These are phyloP conservation scores for Alviniconcha marisindica DNA, from an alignment of 1,140 invertebrate species.

Conservation along the genomic window DNA sequence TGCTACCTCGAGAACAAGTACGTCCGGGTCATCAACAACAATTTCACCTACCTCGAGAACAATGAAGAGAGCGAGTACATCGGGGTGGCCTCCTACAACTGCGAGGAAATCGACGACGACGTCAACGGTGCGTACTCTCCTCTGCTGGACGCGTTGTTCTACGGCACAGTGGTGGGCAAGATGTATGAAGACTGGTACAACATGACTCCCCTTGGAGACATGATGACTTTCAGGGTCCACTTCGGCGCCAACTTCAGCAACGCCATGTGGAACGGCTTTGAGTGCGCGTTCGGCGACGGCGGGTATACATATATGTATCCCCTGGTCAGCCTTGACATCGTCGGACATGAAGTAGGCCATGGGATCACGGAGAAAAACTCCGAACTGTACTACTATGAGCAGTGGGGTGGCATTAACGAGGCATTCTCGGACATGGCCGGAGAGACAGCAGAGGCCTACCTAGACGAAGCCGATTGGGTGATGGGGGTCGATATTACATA, in stretches of 20 bases:
- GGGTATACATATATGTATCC: constrained; percentile 44
- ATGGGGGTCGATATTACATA: constrained; percentile 42
- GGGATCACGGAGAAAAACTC: constrained; percentile 58
- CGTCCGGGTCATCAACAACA: constrained; percentile 57
- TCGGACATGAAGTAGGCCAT: constrained; percentile 60
- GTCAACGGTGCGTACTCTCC: constrained; percentile 61
- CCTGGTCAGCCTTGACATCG: constrained; percentile 50
- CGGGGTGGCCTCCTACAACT: constrained; percentile 43
- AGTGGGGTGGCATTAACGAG: constrained; percentile 62
- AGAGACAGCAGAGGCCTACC: constrained; percentile 46
- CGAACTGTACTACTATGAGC: constrained; percentile 50
- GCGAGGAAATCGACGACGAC: constrained; percentile 43
- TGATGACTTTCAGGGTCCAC: constrained; percentile 55
- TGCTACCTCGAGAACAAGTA: constrained; percentile 56
- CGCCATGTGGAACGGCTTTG: constrained; percentile 54
- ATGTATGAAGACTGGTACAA: constrained; percentile 58
- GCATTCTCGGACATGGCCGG: constrained; percentile 64
- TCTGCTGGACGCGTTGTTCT: constrained; percentile 56
- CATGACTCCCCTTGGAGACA: constrained; percentile 36
- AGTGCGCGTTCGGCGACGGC: constrained; percentile 56
- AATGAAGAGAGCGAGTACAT: constrained; percentile 33
- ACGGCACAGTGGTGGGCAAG: constrained; percentile 51
- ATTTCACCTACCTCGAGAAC: not conserved
- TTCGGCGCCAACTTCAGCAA: constrained; percentile 43
- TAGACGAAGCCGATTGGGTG: constrained; percentile 38